Percentiles rank a stretch among this genome's conserved stretches.
Conservation (phyloP, 2,113 vertebrate genomes). For the Syrmaticus mikado region DNA sequence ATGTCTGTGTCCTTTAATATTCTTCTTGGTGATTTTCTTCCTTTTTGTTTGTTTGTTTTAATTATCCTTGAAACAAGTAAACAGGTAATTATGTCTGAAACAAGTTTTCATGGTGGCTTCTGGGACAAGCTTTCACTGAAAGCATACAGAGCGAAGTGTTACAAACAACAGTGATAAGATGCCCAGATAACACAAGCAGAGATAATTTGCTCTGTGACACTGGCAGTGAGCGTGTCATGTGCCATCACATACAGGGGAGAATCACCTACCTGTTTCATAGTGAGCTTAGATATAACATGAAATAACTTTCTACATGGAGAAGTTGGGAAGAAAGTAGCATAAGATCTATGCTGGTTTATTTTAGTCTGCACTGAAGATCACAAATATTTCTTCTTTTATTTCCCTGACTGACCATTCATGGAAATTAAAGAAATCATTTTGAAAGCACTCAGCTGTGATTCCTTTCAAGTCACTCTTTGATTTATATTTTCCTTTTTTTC, state of each 20-base stretch:
- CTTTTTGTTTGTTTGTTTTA: background rate
- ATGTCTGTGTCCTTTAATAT: background rate
- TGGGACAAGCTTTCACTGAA: slow-evolving; percentile 51
- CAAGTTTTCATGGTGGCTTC: background rate
- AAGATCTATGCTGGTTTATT: background rate
- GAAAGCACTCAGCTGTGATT: background rate
- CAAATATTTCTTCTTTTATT: background rate
- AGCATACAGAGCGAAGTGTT: background rate
- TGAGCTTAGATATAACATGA: background rate
- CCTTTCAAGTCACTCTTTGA: background rate
- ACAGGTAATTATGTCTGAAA: background rate
- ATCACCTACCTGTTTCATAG: background rate
- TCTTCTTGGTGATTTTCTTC: slow-evolving; percentile 29
- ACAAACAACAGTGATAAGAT: background rate
- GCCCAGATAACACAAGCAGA: slow-evolving; percentile 35
- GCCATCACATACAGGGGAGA: background rate
- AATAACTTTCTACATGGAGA: background rate
- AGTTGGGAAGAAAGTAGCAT: background rate
- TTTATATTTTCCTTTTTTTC: background rate
- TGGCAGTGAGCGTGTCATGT: background rate
- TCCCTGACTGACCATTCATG: background rate
- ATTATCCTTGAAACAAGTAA: slow-evolving; percentile 62
- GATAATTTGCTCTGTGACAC: background rate
- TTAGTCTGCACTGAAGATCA: background rate
- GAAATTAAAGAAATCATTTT: background rate